These are phyloP conservation scores for Heliconius hewitsoni DNA, from an alignment of 1,140 invertebrate species.

Conservation along the genomic window DNA sequence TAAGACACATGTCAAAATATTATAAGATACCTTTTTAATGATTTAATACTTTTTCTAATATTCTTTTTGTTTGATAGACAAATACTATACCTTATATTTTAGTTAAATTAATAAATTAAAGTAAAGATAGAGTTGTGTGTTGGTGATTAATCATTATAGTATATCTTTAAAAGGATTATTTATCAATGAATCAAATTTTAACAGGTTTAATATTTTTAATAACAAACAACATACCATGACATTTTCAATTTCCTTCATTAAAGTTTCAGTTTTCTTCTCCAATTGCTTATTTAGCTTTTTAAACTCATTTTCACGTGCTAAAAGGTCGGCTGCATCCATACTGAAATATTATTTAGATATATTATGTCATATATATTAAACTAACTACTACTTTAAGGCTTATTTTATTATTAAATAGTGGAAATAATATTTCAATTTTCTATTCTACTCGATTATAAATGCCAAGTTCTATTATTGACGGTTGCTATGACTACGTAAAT, in stretches of 20 bases:
- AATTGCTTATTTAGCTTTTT: slow-evolving; percentile 74
- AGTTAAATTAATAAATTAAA: too few species aligned
- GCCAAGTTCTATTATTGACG: background rate
- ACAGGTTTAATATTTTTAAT: background rate
- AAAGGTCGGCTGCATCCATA: slow-evolving; percentile 62
- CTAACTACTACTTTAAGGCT: background rate
- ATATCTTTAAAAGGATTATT: too few species aligned
- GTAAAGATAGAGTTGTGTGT: too few species aligned
- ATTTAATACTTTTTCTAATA: background rate
- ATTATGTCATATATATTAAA: background rate
- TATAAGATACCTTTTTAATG: background rate
- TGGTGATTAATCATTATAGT: too few species aligned
- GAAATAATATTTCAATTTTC: background rate
- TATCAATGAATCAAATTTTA: too few species aligned
- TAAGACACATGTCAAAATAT: background rate
- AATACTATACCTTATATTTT: too few species aligned
- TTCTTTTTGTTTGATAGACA: too few species aligned
- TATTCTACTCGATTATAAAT: background rate
- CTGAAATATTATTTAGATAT: background rate
- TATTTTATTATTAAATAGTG: background rate
- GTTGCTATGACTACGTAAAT: slow-evolving; percentile 38
- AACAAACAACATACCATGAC: slow-evolving; percentile 56
- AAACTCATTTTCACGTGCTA: slow-evolving; percentile 73
- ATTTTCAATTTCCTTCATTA: slow-evolving; percentile 73
- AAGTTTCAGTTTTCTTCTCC: slow-evolving; percentile 70